phyloP scores from a whole-genome alignment of 30 jellyfish, hydroid and myxozoan species.

The Phacellophora camtschatica region DNA sequence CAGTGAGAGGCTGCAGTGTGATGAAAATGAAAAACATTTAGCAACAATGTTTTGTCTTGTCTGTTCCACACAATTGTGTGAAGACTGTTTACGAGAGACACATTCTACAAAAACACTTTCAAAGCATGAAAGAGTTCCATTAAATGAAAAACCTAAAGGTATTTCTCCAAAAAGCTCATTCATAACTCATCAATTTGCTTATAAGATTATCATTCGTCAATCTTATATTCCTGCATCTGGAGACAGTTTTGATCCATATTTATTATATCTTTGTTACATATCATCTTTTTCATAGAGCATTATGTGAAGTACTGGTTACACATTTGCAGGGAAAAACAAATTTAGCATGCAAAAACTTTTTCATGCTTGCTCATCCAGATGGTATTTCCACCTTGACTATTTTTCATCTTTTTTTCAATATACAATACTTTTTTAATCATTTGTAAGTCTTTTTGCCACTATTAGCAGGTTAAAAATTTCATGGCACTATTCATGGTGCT shows the following conservation, averaged over 20 bases:
- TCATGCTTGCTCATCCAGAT: too few species aligned
- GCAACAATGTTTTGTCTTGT: conserved; percentile 86
- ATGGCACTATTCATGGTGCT: too few species aligned
- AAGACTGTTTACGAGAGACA: conserved; percentile 62
- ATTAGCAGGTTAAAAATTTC: too few species aligned
- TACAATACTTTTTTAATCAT: too few species aligned
- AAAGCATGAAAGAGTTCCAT: conserved; percentile 78
- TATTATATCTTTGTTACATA: not conserved
- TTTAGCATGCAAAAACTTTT: not conserved
- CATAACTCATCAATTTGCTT: too few species aligned
- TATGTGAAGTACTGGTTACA: not conserved
- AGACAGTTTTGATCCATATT: too few species aligned
- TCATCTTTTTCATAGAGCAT: not conserved
- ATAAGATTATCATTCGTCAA: too few species aligned
- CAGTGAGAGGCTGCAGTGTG: conserved; percentile 47
- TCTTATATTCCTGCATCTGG: too few species aligned
- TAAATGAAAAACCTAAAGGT: conserved; percentile 84
- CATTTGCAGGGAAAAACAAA: not conserved
- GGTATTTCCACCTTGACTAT: too few species aligned
- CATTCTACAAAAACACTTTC: conserved; percentile 84
- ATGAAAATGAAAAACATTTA: conserved; percentile 78
- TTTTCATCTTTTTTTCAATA: too few species aligned
- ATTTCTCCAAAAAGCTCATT: too few species aligned
- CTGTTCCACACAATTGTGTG: conserved; percentile 86
- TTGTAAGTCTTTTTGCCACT: too few species aligned